Evolutionary conservation across 2,113 vertebrate genomes (phyloP), one percentile per base, ranked within the genome.

Genomic region (Porphyrio hochstetteri): DNA sequence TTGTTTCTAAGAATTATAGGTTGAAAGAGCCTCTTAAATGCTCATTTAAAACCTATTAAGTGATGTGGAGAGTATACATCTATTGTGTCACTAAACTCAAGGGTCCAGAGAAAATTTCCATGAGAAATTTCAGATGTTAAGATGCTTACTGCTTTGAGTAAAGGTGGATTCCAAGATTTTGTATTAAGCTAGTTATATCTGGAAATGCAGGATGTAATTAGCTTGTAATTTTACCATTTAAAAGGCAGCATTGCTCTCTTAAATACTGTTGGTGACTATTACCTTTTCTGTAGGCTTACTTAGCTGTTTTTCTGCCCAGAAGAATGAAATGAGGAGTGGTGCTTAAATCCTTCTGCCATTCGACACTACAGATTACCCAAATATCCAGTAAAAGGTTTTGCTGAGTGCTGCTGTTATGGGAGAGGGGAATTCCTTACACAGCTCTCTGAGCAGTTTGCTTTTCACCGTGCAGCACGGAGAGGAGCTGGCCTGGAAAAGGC

Each of bases 391-490:
- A 38, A 57, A 79, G 16, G 38, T 68, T 78, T 55, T 85, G 38
- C 40, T 76, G 75, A 68, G 71, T 33, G 3, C 35, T 33, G 53
- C 40, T 82, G 29, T 86, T 74, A 24, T 6, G 44, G 42, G 68
- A 82, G 84, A 81, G 40, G 50, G 65, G 61, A 86, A 77, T 80
- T 92, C 61, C 55, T 9, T 23, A 44, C 35, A 13, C n/a, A 63
- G 28, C 46, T 82, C 82, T 72, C 35, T 40, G 38, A 87, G 33
- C 15, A 16, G 31, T 31, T 56, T 2, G 1, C 33, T 11, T 76
- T 31, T 82, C 1, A 0, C 53, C 0, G 0, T 1, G 4, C 42
- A 23, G 24, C 35, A 23, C 10, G 11, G 42, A 82, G 69, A 65
- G 67, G 48, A 77, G 55, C 28, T 1, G 0, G 40, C 46, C 76